Percentiles rank a stretch among this genome's conserved stretches.
These are phyloP conservation scores for Anas platyrhynchos DNA, from an alignment of 2,113 vertebrate genomes.

Conservation along the genomic window DNA sequence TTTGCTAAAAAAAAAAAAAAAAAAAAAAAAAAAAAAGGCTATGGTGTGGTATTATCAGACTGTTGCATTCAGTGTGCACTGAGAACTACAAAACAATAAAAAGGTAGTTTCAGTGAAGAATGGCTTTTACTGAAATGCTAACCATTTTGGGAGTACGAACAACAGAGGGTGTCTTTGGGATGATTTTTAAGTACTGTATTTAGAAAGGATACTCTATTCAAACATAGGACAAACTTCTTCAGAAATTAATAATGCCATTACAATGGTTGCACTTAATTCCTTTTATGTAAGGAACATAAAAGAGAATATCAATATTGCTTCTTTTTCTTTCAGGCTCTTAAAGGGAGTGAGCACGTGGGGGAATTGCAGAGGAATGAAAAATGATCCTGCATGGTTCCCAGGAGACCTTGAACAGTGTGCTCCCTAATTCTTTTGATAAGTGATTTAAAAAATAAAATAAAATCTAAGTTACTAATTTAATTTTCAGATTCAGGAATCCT, in stretches of 20 bases:
- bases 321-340: background rate
- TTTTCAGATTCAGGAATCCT: background rate
- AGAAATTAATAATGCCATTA: background rate
- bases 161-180: background rate
- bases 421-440: slow-evolving; percentile 14
- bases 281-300: background rate
- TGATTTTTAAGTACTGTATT: background rate
- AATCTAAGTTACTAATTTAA: background rate
- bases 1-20: background rate
- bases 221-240: background rate
- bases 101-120: background rate
- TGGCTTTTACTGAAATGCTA: background rate
- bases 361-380: background rate
- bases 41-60: background rate
- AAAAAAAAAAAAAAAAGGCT: background rate
- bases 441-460: background rate
- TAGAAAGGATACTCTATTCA: background rate
- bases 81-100: background rate
- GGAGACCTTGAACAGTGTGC: background rate
- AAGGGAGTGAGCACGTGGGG: background rate
- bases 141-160: background rate
- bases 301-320: background rate
- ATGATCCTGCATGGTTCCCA: background rate
- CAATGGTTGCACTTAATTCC: background rate
- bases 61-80: background rate